phyloP scores from a whole-genome alignment of 2,113 vertebrate species.

The Carassius carassius region DNA sequence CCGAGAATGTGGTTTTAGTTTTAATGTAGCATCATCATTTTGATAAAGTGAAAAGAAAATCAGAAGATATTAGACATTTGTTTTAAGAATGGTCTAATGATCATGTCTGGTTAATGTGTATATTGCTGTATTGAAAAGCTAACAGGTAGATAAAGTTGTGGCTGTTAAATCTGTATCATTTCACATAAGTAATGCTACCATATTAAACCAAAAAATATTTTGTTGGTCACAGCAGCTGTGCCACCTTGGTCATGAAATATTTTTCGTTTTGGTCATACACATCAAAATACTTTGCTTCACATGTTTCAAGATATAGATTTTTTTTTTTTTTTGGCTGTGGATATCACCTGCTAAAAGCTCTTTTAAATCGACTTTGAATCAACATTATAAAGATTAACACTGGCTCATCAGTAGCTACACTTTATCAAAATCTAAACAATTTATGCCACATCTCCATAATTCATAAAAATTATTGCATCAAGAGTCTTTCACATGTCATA shows the following conservation, averaged over 20 bases:
- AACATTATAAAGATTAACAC: not conserved
- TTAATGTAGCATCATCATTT: not conserved
- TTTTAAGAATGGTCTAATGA: not conserved
- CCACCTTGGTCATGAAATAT: not conserved
- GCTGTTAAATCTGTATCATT: not conserved
- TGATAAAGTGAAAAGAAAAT: not conserved
- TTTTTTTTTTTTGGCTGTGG: not conserved
- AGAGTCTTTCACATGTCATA: conserved; percentile 34
- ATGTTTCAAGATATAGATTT: not conserved
- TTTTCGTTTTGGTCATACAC: not conserved
- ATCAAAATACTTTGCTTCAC: not conserved
- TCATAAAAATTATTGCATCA: conserved; percentile 9
- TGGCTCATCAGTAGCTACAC: not conserved
- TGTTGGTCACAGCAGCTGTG: not conserved
- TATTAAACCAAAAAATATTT: not conserved
- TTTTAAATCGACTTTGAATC: not conserved
- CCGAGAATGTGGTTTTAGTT: not conserved
- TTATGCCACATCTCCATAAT: conserved; percentile 24
- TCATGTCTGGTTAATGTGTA: not conserved
- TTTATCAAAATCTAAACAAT: conserved; percentile 1
- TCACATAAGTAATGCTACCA: not conserved
- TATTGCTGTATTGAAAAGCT: not conserved
- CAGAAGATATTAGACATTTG: not conserved
- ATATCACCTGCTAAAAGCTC: not conserved
- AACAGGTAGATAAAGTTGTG: not conserved